phyloP scores from a whole-genome alignment of 2,113 vertebrate genomes.

The Glaucidium brasilianum region DNA sequence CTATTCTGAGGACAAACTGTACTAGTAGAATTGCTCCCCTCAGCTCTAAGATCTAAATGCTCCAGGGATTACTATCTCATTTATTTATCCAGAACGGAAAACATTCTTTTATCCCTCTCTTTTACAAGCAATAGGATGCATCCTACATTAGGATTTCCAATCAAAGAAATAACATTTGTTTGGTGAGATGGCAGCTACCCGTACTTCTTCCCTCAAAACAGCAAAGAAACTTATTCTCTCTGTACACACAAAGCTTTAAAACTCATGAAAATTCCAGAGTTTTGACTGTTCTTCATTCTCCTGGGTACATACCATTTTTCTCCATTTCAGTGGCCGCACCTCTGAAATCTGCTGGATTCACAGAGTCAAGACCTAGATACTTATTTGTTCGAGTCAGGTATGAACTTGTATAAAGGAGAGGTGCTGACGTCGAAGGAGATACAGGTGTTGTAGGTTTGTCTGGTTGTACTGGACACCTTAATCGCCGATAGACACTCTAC shows the following conservation, averaged over 20 bases:
- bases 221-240: background rate
- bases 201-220: background rate
- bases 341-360: slow-evolving; percentile 63
- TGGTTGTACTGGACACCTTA: slow-evolving; percentile 50
- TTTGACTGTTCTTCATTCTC: background rate
- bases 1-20: background rate
- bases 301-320: slow-evolving; percentile 69
- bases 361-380: slow-evolving; percentile 40
- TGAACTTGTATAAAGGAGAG: slow-evolving; percentile 63
- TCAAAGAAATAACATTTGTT: background rate
- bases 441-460: slow-evolving; percentile 65
- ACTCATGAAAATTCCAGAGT: background rate
- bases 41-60: background rate
- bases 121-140: background rate
- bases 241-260: background rate
- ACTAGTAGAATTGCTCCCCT: background rate
- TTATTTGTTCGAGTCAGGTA: slow-evolving; percentile 60
- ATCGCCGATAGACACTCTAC: slow-evolving; percentile 68
- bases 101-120: background rate
- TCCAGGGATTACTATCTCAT: background rate
- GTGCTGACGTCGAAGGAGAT: slow-evolving; percentile 65
- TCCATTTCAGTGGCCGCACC: slow-evolving; percentile 70
- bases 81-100: background rate
- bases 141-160: background rate
- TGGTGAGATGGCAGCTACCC: background rate